phyloP scores from a whole-genome alignment of 2,888 invertebrate genomes.

The Criorhina ranunculi region DNA sequence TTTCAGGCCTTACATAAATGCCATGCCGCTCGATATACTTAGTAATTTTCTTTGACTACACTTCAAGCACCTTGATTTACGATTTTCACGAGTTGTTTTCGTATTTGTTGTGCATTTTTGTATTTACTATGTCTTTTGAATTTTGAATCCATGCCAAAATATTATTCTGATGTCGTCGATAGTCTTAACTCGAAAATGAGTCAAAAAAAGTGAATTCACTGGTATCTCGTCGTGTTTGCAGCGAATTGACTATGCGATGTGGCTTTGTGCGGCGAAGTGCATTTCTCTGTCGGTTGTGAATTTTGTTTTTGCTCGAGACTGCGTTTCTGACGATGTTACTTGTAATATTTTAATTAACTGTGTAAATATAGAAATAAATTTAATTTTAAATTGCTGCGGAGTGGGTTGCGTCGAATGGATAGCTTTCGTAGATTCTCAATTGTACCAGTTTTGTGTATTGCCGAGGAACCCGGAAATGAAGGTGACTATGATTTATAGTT shows the following conservation, averaged over 20 bases:
- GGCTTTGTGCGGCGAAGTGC: slow-evolving; percentile 45
- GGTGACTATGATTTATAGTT: slow-evolving; percentile 55
- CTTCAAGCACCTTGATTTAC: slow-evolving; percentile 58
- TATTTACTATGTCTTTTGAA: slow-evolving; percentile 36
- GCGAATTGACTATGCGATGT: slow-evolving; percentile 24
- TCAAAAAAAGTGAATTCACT: slow-evolving; percentile 34
- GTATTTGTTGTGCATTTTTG: slow-evolving; percentile 33
- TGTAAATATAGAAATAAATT: slow-evolving; percentile 42
- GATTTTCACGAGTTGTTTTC: slow-evolving; percentile 41
- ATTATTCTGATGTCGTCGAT: slow-evolving; percentile 58
- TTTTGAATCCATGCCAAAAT: slow-evolving; percentile 60
- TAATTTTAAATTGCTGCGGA: slow-evolving; percentile 20
- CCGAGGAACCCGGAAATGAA: slow-evolving; percentile 56
- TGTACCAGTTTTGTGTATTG: slow-evolving; percentile 59
- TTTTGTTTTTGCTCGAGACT: slow-evolving; percentile 37
- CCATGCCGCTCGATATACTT: slow-evolving; percentile 6
- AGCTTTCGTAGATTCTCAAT: slow-evolving; percentile 50
- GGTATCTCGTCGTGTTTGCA: slow-evolving; percentile 15
- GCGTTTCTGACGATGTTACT: slow-evolving; percentile 5
- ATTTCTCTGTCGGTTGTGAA: slow-evolving; percentile 43
- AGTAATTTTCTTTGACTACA: slow-evolving; percentile 48
- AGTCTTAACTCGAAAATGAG: slow-evolving; percentile 28
- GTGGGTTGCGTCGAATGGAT: slow-evolving; percentile 49
- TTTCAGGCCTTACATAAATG: slow-evolving; percentile 22
- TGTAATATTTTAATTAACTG: slow-evolving; percentile 42